Conservation (phyloP, 2,888 invertebrate genomes). For the Tupiocoris notatus region DNA sequence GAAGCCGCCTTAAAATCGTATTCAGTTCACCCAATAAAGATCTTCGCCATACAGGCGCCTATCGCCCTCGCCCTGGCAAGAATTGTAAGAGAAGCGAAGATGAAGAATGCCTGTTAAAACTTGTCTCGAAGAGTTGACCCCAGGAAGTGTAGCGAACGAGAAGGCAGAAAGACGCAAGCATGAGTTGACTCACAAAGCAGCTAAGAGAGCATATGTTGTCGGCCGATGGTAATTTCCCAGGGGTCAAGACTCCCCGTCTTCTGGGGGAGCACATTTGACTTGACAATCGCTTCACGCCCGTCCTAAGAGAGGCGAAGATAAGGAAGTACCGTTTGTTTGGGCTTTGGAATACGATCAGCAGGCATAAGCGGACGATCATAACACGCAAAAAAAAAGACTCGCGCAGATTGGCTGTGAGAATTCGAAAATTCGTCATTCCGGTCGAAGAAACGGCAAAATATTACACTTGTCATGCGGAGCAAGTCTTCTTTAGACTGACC, state of each 20-base stretch:
- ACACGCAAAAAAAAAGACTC: too few relatives aligned
- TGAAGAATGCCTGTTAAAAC: neutral
- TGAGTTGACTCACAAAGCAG: conserved; percentile 41
- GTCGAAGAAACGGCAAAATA: too few relatives aligned
- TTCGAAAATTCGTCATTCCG: too few relatives aligned
- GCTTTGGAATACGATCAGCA: conserved; percentile 29
- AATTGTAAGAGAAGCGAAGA: neutral
- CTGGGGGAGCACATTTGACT: conserved; percentile 25
- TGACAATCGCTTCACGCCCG: conserved; percentile 32
- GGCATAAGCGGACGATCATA: neutral
- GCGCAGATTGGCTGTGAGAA: too few relatives aligned
- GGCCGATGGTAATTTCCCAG: conserved; percentile 33
- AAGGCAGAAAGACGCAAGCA: neutral
- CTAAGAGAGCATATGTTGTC: conserved; percentile 33
- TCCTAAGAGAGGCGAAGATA: neutral
- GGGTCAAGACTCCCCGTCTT: conserved; percentile 29
- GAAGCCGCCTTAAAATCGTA: neutral
- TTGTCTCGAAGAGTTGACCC: conserved; percentile 21
- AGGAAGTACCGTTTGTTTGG: conserved; percentile 30
- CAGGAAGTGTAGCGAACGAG: conserved; percentile 33
- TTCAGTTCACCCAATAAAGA: neutral
- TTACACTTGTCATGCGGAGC: too few relatives aligned
- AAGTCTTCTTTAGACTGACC: too few relatives aligned
- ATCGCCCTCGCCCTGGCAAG: neutral
- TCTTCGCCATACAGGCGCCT: neutral